Conservation (phyloP, 1,140 invertebrate genomes). For the Alviniconcha marisindica region DNA sequence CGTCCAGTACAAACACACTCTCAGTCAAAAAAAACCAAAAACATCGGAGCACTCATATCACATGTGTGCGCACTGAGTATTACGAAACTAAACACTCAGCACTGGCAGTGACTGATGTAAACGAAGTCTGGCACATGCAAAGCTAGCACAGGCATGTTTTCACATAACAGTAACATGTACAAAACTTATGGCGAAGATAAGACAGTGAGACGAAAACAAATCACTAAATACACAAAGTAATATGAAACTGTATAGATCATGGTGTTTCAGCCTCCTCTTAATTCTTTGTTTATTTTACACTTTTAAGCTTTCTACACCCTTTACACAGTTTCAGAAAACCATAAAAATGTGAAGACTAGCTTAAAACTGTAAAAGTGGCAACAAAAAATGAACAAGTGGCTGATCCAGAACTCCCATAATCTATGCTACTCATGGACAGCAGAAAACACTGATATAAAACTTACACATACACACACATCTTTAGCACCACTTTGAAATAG, state of each 20-base stretch:
- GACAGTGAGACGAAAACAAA: not conserved
- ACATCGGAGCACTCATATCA: conserved; percentile 24
- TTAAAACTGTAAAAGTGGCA: no score
- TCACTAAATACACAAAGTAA: no score
- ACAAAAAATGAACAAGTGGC: no score
- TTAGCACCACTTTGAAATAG: not conserved
- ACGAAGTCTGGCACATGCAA: not conserved
- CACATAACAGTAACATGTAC: not conserved
- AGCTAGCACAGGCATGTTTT: no score
- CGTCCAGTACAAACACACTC: conserved; percentile 7
- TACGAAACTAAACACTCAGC: not conserved
- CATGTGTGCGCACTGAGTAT: not conserved
- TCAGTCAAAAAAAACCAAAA: conserved; percentile 10
- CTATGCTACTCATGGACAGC: no score
- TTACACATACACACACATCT: not conserved
- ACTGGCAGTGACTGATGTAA: conserved; percentile 17
- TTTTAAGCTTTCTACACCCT: no score
- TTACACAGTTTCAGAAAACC: no score
- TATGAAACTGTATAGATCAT: no score
- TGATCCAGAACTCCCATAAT: no score
- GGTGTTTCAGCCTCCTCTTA: no score
- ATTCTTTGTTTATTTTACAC: no score
- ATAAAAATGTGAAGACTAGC: no score
- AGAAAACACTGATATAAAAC: not conserved
- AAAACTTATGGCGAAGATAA: not conserved